Evolutionary conservation across 2,888 invertebrate genomes (phyloP).

Genomic region (Chironomus riparius): DNA sequence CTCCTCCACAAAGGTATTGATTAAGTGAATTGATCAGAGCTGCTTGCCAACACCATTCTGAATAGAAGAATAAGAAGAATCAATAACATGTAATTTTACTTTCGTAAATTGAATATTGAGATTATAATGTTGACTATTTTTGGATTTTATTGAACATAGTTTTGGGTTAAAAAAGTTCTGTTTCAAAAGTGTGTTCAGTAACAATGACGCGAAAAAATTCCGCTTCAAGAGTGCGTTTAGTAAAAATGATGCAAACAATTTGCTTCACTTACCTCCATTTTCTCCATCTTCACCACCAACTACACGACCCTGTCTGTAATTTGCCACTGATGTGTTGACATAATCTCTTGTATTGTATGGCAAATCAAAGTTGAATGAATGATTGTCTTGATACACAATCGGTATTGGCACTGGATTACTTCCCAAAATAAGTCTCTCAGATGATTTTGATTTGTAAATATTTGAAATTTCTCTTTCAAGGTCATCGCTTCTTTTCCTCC

Average conservation of each 20-base stretch:
- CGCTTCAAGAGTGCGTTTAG: too few species aligned
- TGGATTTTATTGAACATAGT: too few species aligned
- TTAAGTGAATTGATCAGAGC: slow-evolving; percentile 87
- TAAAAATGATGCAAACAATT: too few species aligned
- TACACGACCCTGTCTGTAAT: slow-evolving; percentile 46
- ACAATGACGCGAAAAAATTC: too few species aligned
- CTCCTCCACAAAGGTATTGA: slow-evolving; percentile 89
- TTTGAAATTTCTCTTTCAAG: slow-evolving; percentile 3
- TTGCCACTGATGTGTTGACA: background rate
- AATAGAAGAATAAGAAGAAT: too few species aligned
- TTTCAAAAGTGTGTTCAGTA: too few species aligned
- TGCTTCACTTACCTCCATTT: slow-evolving; percentile 47
- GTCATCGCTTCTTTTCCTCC: background rate
- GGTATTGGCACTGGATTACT: slow-evolving; percentile 41
- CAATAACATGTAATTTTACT: too few species aligned
- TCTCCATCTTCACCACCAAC: slow-evolving; percentile 88
- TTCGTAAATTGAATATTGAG: too few species aligned
- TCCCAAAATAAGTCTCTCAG: slow-evolving; percentile 39
- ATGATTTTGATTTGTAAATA: slow-evolving; percentile 34
- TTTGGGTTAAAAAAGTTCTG: too few species aligned
- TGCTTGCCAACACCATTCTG: slow-evolving; percentile 92
- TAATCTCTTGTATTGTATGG: background rate
- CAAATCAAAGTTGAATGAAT: background rate
- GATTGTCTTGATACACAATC: slow-evolving; percentile 31
- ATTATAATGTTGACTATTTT: too few species aligned